Evolutionary conservation across 2,113 vertebrate genomes (phyloP).

Genomic region (Lamprotornis superbus): DNA sequence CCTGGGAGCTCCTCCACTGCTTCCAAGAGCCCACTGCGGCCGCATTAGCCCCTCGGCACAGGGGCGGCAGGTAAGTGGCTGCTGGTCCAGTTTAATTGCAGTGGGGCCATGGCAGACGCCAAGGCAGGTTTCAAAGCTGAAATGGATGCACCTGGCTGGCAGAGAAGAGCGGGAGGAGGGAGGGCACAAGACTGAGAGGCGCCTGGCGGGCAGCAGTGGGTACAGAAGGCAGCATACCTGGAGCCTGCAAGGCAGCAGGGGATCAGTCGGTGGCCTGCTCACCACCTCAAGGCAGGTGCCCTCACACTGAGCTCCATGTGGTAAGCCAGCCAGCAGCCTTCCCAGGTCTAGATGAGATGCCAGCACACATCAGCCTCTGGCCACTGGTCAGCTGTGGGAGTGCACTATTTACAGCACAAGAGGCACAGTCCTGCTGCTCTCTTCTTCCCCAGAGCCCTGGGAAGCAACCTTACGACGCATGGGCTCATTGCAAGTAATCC

Average conservation of each 20-base stretch:
- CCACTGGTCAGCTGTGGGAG: not conserved
- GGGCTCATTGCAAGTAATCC: not conserved
- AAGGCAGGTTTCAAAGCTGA: slow-evolving; percentile 42
- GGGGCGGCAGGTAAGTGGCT: not conserved
- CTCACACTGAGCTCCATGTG: not conserved
- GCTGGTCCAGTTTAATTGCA: not conserved
- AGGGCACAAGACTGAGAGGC: not conserved
- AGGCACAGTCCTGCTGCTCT: not conserved
- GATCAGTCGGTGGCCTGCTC: rapidly evolving
- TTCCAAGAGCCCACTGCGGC: rapidly evolving
- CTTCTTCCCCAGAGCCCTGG: not conserved
- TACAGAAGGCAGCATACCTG: not conserved
- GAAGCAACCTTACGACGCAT: not conserved
- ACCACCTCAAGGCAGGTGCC: not conserved
- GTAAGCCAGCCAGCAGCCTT: not conserved
- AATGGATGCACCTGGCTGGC: not conserved
- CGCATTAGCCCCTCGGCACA: rapidly evolving
- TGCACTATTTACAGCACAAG: slow-evolving; percentile 3
- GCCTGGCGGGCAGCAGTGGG: rapidly evolving
- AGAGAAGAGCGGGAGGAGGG: not conserved
- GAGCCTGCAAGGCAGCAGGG: not conserved
- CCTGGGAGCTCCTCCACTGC: not conserved
- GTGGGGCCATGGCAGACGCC: slow-evolving; percentile 30
- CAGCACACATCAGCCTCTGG: not conserved
- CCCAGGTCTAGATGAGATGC: not conserved